Base-by-base conservation (phyloP, 2,888 invertebrate genomes). In the Cylloceria caligata region DNA sequence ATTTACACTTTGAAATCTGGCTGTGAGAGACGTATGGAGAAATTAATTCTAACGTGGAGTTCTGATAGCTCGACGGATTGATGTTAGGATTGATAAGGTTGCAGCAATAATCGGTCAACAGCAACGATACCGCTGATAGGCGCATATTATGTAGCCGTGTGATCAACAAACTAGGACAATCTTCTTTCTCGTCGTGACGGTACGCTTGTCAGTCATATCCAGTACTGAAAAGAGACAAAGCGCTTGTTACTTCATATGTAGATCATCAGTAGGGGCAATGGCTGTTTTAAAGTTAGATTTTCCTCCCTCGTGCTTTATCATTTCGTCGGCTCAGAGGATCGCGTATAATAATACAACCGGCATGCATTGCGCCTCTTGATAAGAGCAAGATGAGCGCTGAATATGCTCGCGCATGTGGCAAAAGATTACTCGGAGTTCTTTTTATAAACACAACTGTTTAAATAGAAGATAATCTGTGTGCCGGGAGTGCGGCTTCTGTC, bases 381-480 rank as follows among this genome's bases (percentile, higher is more conserved):
- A 72, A 83, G 36, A 83, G 72, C 60, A 16, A 60, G 9, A 60
- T 19, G 27, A 69, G 24, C 67, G 64, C 36, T 49, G 7, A 57
- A 72, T 72, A 49, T 75, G 71, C 60, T 34, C 30, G 16, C 9
- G 60, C 65, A 67, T 75, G 68, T 78, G 73, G 55, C 30, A 24
- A 71, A 77, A 80, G 82, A 84, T 84, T 84, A 80, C 74, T 64
- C 82, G 78, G 60, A 34, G 55, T 13, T 55, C 78, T 84, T 74
- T 81, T 73, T 80, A 64, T 67, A 78, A 79, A 81, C 77, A 80
- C 68, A 80, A 72, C 69, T 73, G 68, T 83, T 79, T 81, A 72
- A 84, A 76, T 74, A 74, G 74, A 73, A 75, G 78, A 83, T 81
- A 68, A 83, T 83, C 67, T 42, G 71, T 76, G 69, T 67, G 42